Conservation (phyloP, 1,140 invertebrate species). For the Orius insidiosus region DNA sequence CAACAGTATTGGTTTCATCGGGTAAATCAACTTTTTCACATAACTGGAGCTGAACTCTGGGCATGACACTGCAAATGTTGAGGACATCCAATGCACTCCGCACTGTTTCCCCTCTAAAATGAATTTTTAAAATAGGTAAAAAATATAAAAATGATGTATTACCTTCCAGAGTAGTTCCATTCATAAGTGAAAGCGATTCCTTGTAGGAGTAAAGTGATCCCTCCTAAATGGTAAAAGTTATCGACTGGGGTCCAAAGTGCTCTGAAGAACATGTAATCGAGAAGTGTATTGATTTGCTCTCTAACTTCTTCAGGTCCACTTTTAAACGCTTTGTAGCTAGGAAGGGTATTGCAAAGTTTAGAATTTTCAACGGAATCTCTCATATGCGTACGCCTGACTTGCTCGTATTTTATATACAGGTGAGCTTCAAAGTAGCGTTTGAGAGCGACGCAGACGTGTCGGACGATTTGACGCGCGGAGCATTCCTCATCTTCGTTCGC, state of each 20-base stretch:
- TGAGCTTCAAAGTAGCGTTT: conserved; percentile 88
- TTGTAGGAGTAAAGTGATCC: conserved; percentile 63
- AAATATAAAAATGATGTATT: conserved; percentile 15
- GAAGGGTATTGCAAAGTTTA: conserved; percentile 24
- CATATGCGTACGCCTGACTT: conserved; percentile 44
- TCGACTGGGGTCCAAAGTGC: conserved; percentile 73
- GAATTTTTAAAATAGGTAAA: background rate
- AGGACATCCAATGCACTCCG: conserved; percentile 77
- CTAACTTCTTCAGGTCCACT: conserved; percentile 56
- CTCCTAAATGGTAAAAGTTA: conserved; percentile 66
- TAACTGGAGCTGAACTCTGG: conserved; percentile 64
- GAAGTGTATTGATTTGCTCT: conserved; percentile 63
- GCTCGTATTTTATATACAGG: conserved; percentile 65
- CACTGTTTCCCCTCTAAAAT: conserved; percentile 64
- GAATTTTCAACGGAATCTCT: conserved; percentile 24
- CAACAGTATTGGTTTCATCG: conserved; percentile 53
- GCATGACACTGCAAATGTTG: conserved; percentile 74
- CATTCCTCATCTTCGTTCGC: conserved; percentile 82
- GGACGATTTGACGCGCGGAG: conserved; percentile 80
- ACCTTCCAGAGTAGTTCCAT: conserved; percentile 80
- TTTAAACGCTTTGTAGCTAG: conserved; percentile 54
- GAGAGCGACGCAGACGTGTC: conserved; percentile 79
- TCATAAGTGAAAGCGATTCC: conserved; percentile 78
- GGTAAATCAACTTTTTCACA: conserved; percentile 61
- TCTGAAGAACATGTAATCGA: conserved; percentile 57